Conservation (phyloP, 1,140 invertebrate genomes). For the Drosophila tani region DNA sequence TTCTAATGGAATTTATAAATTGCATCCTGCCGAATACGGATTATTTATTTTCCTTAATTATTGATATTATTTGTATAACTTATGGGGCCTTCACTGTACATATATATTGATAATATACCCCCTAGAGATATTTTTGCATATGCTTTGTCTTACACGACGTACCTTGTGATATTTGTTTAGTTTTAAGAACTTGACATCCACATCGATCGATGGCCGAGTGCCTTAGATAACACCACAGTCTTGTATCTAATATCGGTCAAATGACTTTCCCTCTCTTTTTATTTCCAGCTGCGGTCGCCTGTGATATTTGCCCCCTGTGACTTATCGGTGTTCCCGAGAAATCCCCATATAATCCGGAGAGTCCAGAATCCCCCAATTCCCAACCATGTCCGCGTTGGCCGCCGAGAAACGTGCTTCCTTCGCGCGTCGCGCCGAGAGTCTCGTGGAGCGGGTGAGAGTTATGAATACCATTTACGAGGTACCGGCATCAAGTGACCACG, state of each 20-base stretch:
- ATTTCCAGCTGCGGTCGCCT: constrained; percentile 12
- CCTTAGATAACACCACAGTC: constrained; percentile 30
- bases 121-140: constrained; percentile 19
- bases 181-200: constrained; percentile 3
- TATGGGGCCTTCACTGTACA: not conserved
- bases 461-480: constrained; percentile 85
- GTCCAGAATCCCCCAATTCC: not conserved
- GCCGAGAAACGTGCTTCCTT: constrained; percentile 78
- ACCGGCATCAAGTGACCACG: constrained; percentile 83
- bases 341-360: constrained; percentile 10
- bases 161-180: constrained; percentile 36
- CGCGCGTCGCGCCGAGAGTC: constrained; percentile 82
- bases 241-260: constrained; percentile 6
- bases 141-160: constrained; percentile 4
- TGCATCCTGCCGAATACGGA: no score
- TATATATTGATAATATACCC: not conserved
- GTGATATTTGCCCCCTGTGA: constrained; percentile 18
- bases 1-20: no score
- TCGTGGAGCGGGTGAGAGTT: constrained; percentile 85
- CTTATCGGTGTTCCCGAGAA: constrained; percentile 15
- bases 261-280: constrained; percentile 36
- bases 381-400: constrained; percentile 56
- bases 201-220: constrained; percentile 38
- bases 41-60: not conserved
- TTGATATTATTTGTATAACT: not conserved